phyloP scores from a whole-genome alignment of 2,113 vertebrate genomes.

The Labeo rohita region DNA sequence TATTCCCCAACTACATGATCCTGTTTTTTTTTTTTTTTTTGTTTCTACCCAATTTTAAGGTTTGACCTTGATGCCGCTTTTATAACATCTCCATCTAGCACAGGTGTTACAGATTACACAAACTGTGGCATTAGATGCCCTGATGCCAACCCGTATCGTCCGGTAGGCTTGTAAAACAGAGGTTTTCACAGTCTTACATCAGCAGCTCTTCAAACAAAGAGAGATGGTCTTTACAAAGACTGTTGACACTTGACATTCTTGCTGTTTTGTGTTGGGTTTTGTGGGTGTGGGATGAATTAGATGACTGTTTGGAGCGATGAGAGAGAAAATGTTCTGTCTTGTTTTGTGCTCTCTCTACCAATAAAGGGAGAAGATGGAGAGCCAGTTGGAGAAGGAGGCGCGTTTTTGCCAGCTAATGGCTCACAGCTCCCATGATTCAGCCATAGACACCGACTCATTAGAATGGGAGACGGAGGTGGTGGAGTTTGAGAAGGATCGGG shows the following conservation, averaged over 20 bases:
- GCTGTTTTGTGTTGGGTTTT: slow-evolving; percentile 14
- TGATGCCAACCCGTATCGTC: neutral
- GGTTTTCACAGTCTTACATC: slow-evolving; percentile 8
- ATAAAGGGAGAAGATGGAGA: slow-evolving; percentile 93
- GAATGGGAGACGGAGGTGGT: slow-evolving; percentile 99
- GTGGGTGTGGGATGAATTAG: neutral
- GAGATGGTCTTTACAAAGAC: slow-evolving; percentile 5
- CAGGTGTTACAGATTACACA: neutral
- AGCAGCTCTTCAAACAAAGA: neutral
- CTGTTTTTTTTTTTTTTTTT: slow-evolving; percentile 40
- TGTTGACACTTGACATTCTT: slow-evolving; percentile 20
- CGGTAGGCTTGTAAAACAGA: neutral
- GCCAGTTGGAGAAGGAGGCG: slow-evolving; percentile 93
- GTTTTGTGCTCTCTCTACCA: slow-evolving; percentile 43
- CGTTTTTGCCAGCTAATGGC: slow-evolving; percentile 93
- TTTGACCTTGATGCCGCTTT: slow-evolving; percentile 28
- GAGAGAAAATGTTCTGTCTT: slow-evolving; percentile 16
- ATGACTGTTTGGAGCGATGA: slow-evolving; percentile 3
- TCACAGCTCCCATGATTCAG: slow-evolving; percentile 95
- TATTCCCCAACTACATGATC: slow-evolving; percentile 38
- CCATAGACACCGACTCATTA: slow-evolving; percentile 96
- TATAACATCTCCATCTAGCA: slow-evolving; percentile 20
- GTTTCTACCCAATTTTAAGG: slow-evolving; percentile 6
- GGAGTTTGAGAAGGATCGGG: slow-evolving; percentile 94
- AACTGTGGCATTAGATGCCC: neutral